Evolutionary conservation across 2,888 invertebrate species (phyloP).

Genomic region (Artemia sinica): DNA sequence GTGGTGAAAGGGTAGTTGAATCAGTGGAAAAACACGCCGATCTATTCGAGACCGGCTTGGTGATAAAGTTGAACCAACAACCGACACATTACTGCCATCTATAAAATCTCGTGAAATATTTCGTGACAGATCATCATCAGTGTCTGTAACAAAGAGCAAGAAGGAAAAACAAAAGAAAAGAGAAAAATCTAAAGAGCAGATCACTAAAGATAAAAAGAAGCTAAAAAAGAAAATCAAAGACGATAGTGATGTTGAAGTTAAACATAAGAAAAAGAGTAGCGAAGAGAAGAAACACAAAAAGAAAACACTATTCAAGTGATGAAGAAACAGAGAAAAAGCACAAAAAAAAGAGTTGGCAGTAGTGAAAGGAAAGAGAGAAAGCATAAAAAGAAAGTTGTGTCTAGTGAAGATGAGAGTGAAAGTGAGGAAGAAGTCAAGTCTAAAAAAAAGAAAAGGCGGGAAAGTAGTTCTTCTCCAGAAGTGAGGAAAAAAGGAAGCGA

Average conservation of each 20-base stretch:
- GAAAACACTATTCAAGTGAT: background rate
- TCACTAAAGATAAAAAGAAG: background rate
- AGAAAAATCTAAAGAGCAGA: background rate
- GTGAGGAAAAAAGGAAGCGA: background rate
- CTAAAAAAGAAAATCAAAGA: background rate
- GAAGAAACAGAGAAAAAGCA: conserved; percentile 12
- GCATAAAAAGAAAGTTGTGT: conserved; percentile 25
- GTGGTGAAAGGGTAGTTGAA: conserved; percentile 8
- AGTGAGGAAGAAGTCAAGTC: background rate
- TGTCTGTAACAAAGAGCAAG: background rate
- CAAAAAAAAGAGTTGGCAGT: conserved; percentile 30
- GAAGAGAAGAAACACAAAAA: background rate
- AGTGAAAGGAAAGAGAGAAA: conserved; percentile 31
- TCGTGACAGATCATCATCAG: background rate
- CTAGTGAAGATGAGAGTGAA: background rate
- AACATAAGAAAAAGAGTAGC: background rate
- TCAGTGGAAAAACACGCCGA: background rate
- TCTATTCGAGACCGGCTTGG: conserved; percentile 19
- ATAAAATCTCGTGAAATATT: background rate
- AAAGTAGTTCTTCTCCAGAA: conserved; percentile 3
- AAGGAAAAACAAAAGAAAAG: conserved; percentile 3
- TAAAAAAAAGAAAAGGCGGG: conserved; percentile 4
- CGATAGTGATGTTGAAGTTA: background rate
- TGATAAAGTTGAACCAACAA: conserved; percentile 18
- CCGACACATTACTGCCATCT: background rate